Conservation (phyloP, 2,113 vertebrate genomes). For the Bucco capensis region DNA sequence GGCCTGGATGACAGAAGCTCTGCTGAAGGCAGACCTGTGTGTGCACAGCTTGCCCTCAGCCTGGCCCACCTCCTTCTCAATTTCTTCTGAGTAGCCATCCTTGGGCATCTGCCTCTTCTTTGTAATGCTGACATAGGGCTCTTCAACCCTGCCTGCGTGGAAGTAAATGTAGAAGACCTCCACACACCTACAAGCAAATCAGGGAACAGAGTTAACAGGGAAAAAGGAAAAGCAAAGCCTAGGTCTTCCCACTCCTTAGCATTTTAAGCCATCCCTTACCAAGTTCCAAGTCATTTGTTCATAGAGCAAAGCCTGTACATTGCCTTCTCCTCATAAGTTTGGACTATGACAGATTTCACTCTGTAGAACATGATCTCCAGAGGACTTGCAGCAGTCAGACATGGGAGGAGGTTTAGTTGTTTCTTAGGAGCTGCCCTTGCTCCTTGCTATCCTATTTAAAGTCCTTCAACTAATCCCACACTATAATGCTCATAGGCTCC, state of each 20-base stretch:
- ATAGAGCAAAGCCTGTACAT: background rate
- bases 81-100: constrained; percentile 85
- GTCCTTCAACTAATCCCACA: background rate
- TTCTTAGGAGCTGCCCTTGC: background rate
- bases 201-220: background rate
- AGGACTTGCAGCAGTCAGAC: background rate
- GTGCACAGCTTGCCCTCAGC: constrained; percentile 91
- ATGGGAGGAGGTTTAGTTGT: background rate
- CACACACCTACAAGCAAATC: constrained; percentile 84
- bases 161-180: constrained; percentile 93
- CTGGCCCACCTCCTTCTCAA: constrained; percentile 94
- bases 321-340: background rate
- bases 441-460: background rate
- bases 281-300: background rate
- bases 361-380: background rate
- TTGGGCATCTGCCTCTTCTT: constrained; percentile 91
- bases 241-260: background rate
- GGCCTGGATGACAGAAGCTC: constrained; percentile 94
- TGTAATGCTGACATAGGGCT: constrained; percentile 98
- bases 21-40: constrained; percentile 90
- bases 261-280: background rate
- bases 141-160: constrained; percentile 82
- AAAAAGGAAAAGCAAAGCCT: background rate
- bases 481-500: background rate
- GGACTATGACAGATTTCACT: background rate